A percentile compares a stretch with the other conserved stretches of the same genome.
Conservation (phyloP, 2,888 invertebrate genomes). For the Bugula neritina region DNA sequence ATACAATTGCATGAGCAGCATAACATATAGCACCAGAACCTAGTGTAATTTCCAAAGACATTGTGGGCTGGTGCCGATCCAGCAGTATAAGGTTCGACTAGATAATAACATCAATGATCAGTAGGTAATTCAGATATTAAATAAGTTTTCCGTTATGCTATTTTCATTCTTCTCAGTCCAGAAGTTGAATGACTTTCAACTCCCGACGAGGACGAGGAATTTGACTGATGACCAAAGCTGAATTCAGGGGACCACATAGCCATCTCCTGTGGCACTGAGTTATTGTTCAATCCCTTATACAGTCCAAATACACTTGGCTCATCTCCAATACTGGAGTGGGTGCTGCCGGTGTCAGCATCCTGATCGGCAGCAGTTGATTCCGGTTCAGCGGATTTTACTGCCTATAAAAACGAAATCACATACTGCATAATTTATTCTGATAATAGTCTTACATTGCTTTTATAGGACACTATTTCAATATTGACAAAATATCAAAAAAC, state of each 20-base stretch:
- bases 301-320: slow-evolving; percentile 16
- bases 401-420: too few species aligned
- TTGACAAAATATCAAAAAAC: neutral
- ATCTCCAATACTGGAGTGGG: slow-evolving; percentile 10
- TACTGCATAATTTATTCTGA: neutral
- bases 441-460: neutral
- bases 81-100: too few species aligned
- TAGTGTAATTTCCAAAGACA: too few species aligned
- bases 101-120: too few species aligned
- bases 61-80: too few species aligned
- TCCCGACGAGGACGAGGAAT: neutral
- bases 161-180: slow-evolving; percentile 14
- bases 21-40: too few species aligned
- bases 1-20: too few species aligned
- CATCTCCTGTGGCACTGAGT: neutral
- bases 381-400: too few species aligned
- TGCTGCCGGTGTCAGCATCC: neutral
- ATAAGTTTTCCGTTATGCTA: too few species aligned
- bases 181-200: neutral
- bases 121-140: too few species aligned
- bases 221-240: neutral
- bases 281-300: neutral
- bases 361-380: neutral
- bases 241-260: slow-evolving; percentile 26
- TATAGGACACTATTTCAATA: neutral